These are phyloP conservation scores for Ooceraea biroi DNA, from an alignment of 1,140 invertebrate genomes.

Conservation along the genomic window DNA sequence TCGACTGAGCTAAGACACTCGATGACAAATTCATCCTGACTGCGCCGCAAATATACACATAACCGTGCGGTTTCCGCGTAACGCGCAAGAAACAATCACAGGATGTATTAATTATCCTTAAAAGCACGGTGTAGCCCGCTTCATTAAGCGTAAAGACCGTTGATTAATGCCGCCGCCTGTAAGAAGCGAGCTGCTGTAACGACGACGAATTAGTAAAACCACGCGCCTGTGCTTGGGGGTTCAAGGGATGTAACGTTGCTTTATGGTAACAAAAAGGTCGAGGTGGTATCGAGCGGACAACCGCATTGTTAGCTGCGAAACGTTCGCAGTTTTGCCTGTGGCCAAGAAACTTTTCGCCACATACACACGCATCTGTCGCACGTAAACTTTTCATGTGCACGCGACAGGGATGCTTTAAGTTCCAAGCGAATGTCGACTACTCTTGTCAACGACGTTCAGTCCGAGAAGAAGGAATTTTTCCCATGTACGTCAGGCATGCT, in stretches of 20 bases:
- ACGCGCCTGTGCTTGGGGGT: conserved; percentile 16
- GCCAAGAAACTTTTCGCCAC: conserved; percentile 45
- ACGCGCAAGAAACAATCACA: conserved; percentile 51
- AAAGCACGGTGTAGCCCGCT: conserved; percentile 45
- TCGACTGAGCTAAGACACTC: neutral
- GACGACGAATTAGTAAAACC: conserved; percentile 59
- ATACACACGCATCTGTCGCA: conserved; percentile 44
- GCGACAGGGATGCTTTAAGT: conserved; percentile 48
- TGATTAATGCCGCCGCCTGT: conserved; percentile 41
- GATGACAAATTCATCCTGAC: conserved; percentile 7
- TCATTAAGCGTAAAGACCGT: conserved; percentile 60
- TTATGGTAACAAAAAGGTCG: conserved; percentile 45
- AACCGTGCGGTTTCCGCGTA: neutral
- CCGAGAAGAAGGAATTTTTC: conserved; percentile 48
- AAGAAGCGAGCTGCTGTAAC: conserved; percentile 50
- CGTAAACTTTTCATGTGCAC: conserved; percentile 44
- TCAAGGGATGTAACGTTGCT: conserved; percentile 45
- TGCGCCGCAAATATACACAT: neutral
- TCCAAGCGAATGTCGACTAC: conserved; percentile 14
- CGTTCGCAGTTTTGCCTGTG: conserved; percentile 46
- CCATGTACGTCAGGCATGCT: neutral
- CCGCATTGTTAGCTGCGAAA: conserved; percentile 58
- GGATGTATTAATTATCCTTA: conserved; percentile 59
- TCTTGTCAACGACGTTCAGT: conserved; percentile 28
- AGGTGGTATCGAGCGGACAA: conserved; percentile 6